A percentile compares a stretch with the other conserved stretches of the same genome.
Conservation (phyloP, 2,113 vertebrate genomes). For the Datnioides undecimradiatus region DNA sequence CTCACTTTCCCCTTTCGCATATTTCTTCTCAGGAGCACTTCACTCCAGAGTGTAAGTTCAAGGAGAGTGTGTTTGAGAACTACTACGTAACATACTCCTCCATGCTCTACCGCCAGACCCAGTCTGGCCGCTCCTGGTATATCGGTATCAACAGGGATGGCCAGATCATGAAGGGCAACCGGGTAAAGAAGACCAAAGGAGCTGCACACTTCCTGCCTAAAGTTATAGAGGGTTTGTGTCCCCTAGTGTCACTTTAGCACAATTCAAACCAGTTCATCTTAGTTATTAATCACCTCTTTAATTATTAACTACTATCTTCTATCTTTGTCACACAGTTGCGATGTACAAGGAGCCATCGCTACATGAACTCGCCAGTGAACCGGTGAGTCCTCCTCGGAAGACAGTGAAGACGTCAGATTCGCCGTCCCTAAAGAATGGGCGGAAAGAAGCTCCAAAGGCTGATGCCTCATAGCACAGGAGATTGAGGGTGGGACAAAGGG, state of each 20-base stretch:
- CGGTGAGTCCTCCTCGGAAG: slow-evolving; percentile 83
- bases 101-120: slow-evolving; percentile 91
- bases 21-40: slow-evolving; percentile 87
- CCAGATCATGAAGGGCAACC: slow-evolving; percentile 88
- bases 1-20: slow-evolving; percentile 13
- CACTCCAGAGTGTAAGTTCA: slow-evolving; percentile 93
- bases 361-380: slow-evolving; percentile 85
- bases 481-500: slow-evolving; percentile 77
- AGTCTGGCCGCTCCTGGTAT: slow-evolving; percentile 93
- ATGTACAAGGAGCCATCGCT: slow-evolving; percentile 93
- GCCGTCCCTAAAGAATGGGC: slow-evolving; percentile 79
- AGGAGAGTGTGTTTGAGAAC: slow-evolving; percentile 95
- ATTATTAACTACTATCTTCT: slow-evolving; percentile 32
- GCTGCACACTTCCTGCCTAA: slow-evolving; percentile 93
- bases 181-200: slow-evolving; percentile 93
- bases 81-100: slow-evolving; percentile 95
- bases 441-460: slow-evolving; percentile 80
- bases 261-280: background rate
- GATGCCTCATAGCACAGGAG: slow-evolving; percentile 84
- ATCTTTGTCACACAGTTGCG: slow-evolving; percentile 78
- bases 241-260: background rate
- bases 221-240: slow-evolving; percentile 89
- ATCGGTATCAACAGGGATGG: slow-evolving; percentile 93
- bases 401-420: slow-evolving; percentile 83
- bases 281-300: background rate